Conservation (phyloP, 1,140 invertebrate species). For the Leptopilina boulardi region DNA sequence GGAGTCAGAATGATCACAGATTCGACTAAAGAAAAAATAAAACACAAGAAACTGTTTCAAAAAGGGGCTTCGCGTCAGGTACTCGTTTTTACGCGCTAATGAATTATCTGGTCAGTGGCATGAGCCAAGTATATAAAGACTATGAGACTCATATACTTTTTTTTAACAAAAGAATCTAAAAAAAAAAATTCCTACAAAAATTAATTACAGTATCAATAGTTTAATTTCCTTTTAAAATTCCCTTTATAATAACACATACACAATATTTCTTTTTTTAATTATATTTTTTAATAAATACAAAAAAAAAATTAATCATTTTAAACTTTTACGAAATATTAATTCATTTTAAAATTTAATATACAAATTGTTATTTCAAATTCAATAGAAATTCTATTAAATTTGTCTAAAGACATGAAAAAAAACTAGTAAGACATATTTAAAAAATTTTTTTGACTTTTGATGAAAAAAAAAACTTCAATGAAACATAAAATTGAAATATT, state of each 20-base stretch:
- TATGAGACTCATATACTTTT: slow-evolving; percentile 31
- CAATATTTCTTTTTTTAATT: too few species aligned
- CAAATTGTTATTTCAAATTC: too few species aligned
- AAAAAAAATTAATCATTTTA: too few species aligned
- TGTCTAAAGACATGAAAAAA: too few species aligned
- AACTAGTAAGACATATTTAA: too few species aligned
- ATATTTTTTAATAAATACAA: too few species aligned
- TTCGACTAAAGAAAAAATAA: slow-evolving; percentile 43
- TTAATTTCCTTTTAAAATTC: not conserved
- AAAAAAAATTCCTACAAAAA: not conserved
- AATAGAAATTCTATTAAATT: too few species aligned
- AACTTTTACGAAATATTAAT: too few species aligned
- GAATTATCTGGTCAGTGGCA: slow-evolving; percentile 72
- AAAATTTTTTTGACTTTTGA: too few species aligned
- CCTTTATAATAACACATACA: too few species aligned
- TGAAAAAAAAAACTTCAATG: not conserved
- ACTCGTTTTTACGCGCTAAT: slow-evolving; percentile 65
- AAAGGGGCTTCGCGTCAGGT: slow-evolving; percentile 54
- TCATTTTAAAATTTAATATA: too few species aligned
- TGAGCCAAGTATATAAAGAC: slow-evolving; percentile 55
- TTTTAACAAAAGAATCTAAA: slow-evolving; percentile 12
- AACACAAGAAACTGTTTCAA: slow-evolving; percentile 49
- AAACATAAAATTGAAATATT: not conserved
- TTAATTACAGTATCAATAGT: not conserved
- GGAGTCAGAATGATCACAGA: not conserved